Percentiles rank a stretch among this genome's conserved stretches.
phyloP scores from a whole-genome alignment of 2,888 invertebrate species.

The Teleiodes luculella region DNA sequence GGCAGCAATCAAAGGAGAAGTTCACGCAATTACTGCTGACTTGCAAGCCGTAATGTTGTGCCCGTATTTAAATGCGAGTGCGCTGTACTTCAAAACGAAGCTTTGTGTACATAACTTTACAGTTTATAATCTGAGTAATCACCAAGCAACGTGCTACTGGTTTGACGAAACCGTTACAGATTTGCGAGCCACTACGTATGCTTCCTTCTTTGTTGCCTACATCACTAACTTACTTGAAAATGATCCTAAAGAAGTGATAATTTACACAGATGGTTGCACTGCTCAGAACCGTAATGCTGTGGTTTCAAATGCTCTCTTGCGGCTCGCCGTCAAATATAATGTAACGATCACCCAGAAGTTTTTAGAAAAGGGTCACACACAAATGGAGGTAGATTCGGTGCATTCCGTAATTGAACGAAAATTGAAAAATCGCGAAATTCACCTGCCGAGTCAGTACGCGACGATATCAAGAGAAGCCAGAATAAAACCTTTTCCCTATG shows the following conservation, averaged over 20 bases:
- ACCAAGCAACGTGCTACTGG: conserved; percentile 28
- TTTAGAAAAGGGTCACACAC: too few relatives aligned
- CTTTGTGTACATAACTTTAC: conserved; percentile 32
- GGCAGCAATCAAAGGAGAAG: conserved; percentile 22
- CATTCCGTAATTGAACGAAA: too few relatives aligned
- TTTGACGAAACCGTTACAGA: conserved; percentile 25
- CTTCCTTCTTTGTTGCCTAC: conserved; percentile 23
- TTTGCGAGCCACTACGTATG: conserved; percentile 26
- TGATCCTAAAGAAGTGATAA: conserved; percentile 19
- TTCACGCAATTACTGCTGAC: conserved; percentile 31
- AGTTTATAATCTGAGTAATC: conserved; percentile 22
- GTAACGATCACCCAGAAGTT: too few relatives aligned
- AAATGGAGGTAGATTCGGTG: too few relatives aligned
- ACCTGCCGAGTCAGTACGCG: too few relatives aligned
- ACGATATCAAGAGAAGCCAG: too few relatives aligned
- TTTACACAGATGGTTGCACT: conserved; percentile 29
- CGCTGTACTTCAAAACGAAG: conserved; percentile 33
- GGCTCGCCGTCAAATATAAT: too few relatives aligned
- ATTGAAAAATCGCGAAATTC: too few relatives aligned
- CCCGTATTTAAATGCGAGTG: conserved; percentile 30
- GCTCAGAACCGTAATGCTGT: conserved; percentile 28
- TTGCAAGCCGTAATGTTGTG: conserved; percentile 29
- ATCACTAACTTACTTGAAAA: background rate
- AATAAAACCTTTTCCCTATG: too few relatives aligned
- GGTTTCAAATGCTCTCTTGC: conserved; percentile 22